Conservation (phyloP, 2,888 invertebrate species). For the Ichneumon xanthorius region DNA sequence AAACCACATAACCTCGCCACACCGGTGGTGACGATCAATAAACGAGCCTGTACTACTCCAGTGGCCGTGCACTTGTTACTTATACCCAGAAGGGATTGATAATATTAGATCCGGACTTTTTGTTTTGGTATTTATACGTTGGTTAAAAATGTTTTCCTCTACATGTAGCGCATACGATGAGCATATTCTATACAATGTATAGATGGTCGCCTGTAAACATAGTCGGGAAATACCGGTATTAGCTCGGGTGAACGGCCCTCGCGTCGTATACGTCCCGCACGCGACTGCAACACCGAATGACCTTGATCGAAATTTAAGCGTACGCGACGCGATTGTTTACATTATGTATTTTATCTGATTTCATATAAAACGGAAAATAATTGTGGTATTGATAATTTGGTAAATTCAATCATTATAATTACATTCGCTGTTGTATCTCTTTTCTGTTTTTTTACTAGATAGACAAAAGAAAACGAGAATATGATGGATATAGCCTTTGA, state of each 20-base stretch:
- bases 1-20: constrained; percentile 21
- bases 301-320: constrained; percentile 30
- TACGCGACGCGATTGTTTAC: neutral
- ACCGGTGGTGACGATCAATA: constrained; percentile 44
- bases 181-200: neutral
- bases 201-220: neutral
- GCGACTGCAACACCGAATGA: constrained; percentile 2
- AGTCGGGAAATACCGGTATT: constrained; percentile 11
- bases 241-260: constrained; percentile 36
- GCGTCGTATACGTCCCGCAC: neutral
- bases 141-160: neutral
- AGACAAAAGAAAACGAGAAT: neutral
- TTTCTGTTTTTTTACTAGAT: neutral
- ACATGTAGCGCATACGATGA: neutral
- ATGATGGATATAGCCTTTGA: neutral
- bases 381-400: neutral
- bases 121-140: neutral
- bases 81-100: neutral
- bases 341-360: constrained; percentile 12
- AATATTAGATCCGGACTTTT: neutral
- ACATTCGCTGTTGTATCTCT: neutral
- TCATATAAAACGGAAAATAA: neutral
- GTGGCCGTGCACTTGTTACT: neutral
- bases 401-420: neutral
- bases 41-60: constrained; percentile 18